A percentile compares a stretch with the other conserved stretches of the same genome.
These are phyloP conservation scores for Archilochus colubris DNA, from an alignment of 2,113 vertebrate species.

Conservation along the genomic window DNA sequence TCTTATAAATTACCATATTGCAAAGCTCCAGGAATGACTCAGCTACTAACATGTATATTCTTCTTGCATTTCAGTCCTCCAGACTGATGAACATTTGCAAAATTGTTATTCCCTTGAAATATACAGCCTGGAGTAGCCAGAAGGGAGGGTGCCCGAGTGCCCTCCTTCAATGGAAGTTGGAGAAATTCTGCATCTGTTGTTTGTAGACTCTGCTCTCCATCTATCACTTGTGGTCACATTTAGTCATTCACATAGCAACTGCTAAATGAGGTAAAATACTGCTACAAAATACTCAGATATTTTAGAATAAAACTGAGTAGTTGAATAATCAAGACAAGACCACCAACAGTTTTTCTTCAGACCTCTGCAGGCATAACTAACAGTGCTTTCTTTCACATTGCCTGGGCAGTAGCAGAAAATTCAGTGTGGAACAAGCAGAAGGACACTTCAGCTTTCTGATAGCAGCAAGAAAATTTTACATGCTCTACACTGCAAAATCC, in stretches of 20 bases:
- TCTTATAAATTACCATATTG: not conserved
- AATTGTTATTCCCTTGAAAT: not conserved
- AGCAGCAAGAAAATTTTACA: not conserved
- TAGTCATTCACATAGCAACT: not conserved
- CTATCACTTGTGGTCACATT: not conserved
- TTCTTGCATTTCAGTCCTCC: not conserved
- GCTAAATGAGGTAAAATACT: not conserved
- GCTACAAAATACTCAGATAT: not conserved
- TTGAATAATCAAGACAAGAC: not conserved
- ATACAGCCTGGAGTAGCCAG: not conserved
- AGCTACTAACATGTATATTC: not conserved
- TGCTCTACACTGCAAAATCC: not conserved
- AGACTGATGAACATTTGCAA: not conserved
- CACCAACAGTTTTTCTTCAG: not conserved
- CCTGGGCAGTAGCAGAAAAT: not conserved
- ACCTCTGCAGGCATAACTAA: not conserved
- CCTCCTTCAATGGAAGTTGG: not conserved
- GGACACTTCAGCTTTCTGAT: not conserved
- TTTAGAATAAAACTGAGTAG: not conserved
- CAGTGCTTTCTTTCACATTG: not conserved
- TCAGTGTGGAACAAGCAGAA: not conserved
- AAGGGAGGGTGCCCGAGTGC: not conserved
- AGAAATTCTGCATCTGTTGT: not conserved
- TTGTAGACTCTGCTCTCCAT: not conserved
- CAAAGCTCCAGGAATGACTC: slow-evolving; percentile 6